Evolutionary conservation across 2,113 vertebrate genomes (phyloP), one percentile per base, ranked within the genome.

Genomic region (Stigmatopora argus): DNA sequence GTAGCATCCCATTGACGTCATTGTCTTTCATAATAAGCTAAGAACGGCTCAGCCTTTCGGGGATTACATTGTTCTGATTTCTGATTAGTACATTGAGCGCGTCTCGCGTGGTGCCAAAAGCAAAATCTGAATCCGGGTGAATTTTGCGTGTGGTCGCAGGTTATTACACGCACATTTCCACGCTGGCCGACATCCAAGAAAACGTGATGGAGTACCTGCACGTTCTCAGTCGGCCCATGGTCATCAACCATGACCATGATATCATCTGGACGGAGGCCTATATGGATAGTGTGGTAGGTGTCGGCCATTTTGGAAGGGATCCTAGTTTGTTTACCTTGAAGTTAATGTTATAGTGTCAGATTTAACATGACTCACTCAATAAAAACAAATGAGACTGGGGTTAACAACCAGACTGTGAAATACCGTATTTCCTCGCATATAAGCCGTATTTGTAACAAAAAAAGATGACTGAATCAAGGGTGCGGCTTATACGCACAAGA

Each of bases 121-220:
- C 61, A 60, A 38, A 69, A 13, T 41, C 5, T 51, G 14, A 41
- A 31, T 41, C 3, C 51, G 58, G 70, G 41, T 31, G 65, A 17
- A 56, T 7, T 70, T 2, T 76, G 49, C 71, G 38, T 76, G n/a
- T 34, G 58, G 19, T 52, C 38, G 17, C 83, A 98, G 96, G 96
- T 47, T 98, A 98, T 83, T 98, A 97, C 88, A 96, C 94, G 0
- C 96, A 98, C 46, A 92, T 98, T 74, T 97, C 96, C 70, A 98
- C 96, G 0, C 87, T 98, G 79, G 96, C 96, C 0, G 96, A 98
- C 0, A 93, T 97, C 19, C 96, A 98, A 87, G 96, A 97, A 86
- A 98, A 96, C 0, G 96, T 98, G 26, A 98, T 98, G 96, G 96
- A 98, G 64, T 98, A 98, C 72, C 92, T 98, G 64, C 96, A 98